Evolutionary conservation across 2,888 invertebrate genomes (phyloP), one percentile per base, ranked within the genome.

Genomic region (Sarcophaga carnaria): DNA sequence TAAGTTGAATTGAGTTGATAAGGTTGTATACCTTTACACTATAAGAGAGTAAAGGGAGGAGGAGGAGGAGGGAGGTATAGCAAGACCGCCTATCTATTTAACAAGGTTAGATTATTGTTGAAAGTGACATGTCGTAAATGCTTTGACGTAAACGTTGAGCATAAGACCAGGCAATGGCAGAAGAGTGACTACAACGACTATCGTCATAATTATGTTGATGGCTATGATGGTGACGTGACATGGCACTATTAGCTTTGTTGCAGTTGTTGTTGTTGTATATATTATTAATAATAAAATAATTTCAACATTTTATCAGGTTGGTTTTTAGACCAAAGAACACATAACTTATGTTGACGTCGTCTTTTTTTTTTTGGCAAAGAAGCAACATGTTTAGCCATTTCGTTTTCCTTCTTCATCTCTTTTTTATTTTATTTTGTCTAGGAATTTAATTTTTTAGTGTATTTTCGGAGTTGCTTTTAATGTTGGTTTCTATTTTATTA

Each of bases 101-200:
- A 66, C 54, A 62, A 20, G 59, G 54, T 79, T 67, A 62, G 59
- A 69, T 22, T 69, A 49, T n/a, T 70, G 12, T 37, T 78, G 60
- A 66, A 83, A 75, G 64, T 82, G 87, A 76, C 87, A 84, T 87
- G 84, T 59, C 76, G 79, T 79, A 69, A 76, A 87, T 72, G 84
- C 72, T 87, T 54, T 82, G 12, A 47, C 20, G n/a, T 69, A 47
- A 47, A 47, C 4, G 14, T 47, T 54, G 8, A 37, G 37, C 37
- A 37, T 37, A 37, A 37, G 37, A 69, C n/a, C 2, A 22, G 6
- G 25, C 6, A 54, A 14, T 14, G 54, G 54, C 17, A 54, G 54
- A 54, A 54, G 54, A 49, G 12, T 69, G 17, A 66, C 11, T 25
- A 27, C 20, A 5, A 37, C 11, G 60, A 60, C 20, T 62, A 62